Conservation (phyloP, 2,797 vertebrate species). For the Aeoliscus strigatus region DNA sequence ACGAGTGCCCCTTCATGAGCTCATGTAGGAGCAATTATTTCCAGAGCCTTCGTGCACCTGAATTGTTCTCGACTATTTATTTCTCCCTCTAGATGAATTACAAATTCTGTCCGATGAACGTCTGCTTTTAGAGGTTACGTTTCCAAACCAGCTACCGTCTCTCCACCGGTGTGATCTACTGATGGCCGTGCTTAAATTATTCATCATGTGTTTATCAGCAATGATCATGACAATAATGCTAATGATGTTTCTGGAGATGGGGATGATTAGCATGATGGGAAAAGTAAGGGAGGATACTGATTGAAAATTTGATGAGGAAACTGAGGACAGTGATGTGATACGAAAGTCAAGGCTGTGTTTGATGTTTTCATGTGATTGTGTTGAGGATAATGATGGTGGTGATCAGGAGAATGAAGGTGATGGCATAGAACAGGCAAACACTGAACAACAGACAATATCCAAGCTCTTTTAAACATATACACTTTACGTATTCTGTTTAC, state of each 20-base stretch:
- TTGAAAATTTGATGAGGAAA: constrained; percentile 52
- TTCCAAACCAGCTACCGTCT: not conserved
- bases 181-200: not conserved
- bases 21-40: constrained; percentile 6
- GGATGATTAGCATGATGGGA: constrained; percentile 38
- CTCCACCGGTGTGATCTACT: not conserved
- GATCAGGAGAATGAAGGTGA: too few species aligned
- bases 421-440: too few species aligned
- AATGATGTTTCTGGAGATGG: constrained; percentile 30
- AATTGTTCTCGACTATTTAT: not conserved
- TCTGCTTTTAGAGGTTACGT: constrained; percentile 5
- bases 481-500: too few species aligned
- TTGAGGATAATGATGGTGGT: constrained; percentile 1
- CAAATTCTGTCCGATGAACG: constrained; percentile 18
- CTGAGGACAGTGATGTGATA: constrained; percentile 25
- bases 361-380: constrained; percentile 37
- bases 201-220: not conserved
- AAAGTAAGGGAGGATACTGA: constrained; percentile 31
- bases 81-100: constrained; percentile 12
- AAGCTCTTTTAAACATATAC: too few species aligned
- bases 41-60: constrained; percentile 4
- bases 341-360: constrained; percentile 2
- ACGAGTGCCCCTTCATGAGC: not conserved
- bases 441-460: too few species aligned
- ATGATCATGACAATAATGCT: constrained; percentile 17